phyloP scores from a whole-genome alignment of 2,113 vertebrate genomes.

The Merops nubicus region DNA sequence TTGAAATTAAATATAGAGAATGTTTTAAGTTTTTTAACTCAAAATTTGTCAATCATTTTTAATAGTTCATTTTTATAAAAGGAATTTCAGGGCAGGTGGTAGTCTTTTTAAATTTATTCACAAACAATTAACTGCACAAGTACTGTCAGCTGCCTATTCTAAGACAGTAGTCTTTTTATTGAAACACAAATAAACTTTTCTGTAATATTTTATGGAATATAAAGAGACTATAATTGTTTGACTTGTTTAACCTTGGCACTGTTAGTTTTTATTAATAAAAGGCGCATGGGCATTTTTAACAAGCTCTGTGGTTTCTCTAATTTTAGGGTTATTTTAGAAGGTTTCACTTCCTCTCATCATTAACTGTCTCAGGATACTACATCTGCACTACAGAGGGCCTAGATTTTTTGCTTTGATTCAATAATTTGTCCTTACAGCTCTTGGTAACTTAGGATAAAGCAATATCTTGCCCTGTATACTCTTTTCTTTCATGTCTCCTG shows the following conservation, averaged over 20 bases:
- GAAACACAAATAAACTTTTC: slow-evolving; percentile 86
- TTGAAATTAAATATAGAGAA: slow-evolving; percentile 99
- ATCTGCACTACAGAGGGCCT: neutral
- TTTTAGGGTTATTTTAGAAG: slow-evolving; percentile 52
- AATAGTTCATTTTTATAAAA: slow-evolving; percentile 86
- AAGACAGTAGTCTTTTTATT: slow-evolving; percentile 83
- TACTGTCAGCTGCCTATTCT: slow-evolving; percentile 82
- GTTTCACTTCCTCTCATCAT: neutral
- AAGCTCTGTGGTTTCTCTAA: slow-evolving; percentile 78
- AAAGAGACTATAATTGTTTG: slow-evolving; percentile 85
- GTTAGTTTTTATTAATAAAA: slow-evolving; percentile 89
- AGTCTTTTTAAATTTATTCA: slow-evolving; percentile 80
- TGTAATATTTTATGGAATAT: slow-evolving; percentile 88
- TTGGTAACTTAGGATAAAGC: neutral
- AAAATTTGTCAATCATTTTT: slow-evolving; percentile 86
- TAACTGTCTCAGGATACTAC: neutral
- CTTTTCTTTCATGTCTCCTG: neutral
- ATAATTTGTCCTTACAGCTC: neutral
- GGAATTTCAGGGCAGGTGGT: slow-evolving; percentile 79
- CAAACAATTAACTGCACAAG: slow-evolving; percentile 81
- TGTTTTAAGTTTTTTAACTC: slow-evolving; percentile 94
- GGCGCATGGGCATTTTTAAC: slow-evolving; percentile 84
- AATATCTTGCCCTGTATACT: accelerated
- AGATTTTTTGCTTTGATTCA: neutral
- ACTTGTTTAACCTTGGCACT: slow-evolving; percentile 86